phyloP scores from a whole-genome alignment of 1,140 invertebrate genomes.

The Meteorus sp. region DNA sequence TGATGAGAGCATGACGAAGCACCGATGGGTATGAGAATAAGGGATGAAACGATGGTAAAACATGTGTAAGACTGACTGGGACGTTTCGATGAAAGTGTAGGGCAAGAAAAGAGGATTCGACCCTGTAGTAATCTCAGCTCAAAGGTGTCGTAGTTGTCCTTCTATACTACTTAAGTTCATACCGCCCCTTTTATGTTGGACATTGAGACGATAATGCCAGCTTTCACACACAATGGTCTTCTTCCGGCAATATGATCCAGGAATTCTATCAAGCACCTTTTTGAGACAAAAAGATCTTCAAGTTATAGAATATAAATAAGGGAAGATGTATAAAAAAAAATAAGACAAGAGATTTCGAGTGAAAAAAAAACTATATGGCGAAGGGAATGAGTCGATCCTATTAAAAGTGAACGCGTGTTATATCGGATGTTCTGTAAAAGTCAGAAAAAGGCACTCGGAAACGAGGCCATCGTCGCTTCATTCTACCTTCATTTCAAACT shows the following conservation, averaged over 20 bases:
- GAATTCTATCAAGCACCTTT: background rate
- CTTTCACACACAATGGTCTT: too few species aligned
- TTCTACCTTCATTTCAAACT: too few species aligned
- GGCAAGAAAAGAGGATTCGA: conserved; percentile 3
- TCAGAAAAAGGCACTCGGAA: conserved; percentile 13
- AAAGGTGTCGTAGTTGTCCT: background rate
- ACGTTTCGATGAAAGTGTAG: background rate
- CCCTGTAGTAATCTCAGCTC: background rate
- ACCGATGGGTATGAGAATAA: too few species aligned
- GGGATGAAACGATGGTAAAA: too few species aligned
- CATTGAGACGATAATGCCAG: background rate
- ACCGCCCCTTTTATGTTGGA: background rate
- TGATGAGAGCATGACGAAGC: too few species aligned
- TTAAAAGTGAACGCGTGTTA: conserved; percentile 15
- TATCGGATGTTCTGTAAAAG: conserved; percentile 22
- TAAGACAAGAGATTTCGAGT: background rate
- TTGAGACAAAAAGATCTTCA: background rate
- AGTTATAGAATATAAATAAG: too few species aligned
- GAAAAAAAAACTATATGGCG: background rate
- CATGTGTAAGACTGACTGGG: background rate
- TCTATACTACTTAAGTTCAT: background rate
- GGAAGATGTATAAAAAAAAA: too few species aligned
- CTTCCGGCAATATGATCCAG: background rate
- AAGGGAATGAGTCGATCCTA: background rate
- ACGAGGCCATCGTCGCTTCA: conserved; percentile 24